A percentile compares a stretch with the other conserved stretches of the same genome.
Evolutionary conservation across 2,888 invertebrate species (phyloP).

Genomic region (Cephus sareptanus): DNA sequence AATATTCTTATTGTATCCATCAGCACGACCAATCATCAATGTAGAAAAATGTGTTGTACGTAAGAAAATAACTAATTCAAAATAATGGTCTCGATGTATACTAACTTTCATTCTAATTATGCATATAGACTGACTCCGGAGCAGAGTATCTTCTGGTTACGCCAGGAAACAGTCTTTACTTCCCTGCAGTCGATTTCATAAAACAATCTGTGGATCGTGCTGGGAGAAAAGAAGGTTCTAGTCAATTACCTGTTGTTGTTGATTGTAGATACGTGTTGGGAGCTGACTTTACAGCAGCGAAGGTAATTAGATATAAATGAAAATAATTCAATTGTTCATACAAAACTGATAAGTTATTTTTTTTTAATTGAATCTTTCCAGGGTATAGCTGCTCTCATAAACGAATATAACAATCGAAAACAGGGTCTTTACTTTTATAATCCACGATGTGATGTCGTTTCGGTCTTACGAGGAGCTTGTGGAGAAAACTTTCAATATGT

Average conservation of each 20-base stretch:
- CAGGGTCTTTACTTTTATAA: conserved; percentile 80
- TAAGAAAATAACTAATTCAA: too few relatives aligned
- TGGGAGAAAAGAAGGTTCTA: conserved; percentile 76
- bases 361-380: conserved; percentile 49
- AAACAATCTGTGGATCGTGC: conserved; percentile 82
- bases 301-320: conserved; percentile 50
- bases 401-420: conserved; percentile 77
- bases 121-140: conserved; percentile 74
- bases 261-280: conserved; percentile 85
- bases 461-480: conserved; percentile 77
- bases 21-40: conserved; percentile 81
- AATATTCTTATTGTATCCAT: conserved; percentile 81
- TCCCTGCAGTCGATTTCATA: conserved; percentile 87
- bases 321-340: conserved; percentile 1
- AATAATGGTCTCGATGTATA: too few relatives aligned
- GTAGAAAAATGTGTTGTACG: conserved; percentile 78
- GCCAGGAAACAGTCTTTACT: conserved; percentile 84
- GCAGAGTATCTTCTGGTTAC: conserved; percentile 81
- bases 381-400: conserved; percentile 81
- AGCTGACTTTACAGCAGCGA: conserved; percentile 88
- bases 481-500: conserved; percentile 74
- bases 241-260: conserved; percentile 80
- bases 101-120: background rate
- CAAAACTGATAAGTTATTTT: background rate
- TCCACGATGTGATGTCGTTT: conserved; percentile 74